phyloP scores from a whole-genome alignment of 2,113 vertebrate genomes.

The Ciconia maguari region DNA sequence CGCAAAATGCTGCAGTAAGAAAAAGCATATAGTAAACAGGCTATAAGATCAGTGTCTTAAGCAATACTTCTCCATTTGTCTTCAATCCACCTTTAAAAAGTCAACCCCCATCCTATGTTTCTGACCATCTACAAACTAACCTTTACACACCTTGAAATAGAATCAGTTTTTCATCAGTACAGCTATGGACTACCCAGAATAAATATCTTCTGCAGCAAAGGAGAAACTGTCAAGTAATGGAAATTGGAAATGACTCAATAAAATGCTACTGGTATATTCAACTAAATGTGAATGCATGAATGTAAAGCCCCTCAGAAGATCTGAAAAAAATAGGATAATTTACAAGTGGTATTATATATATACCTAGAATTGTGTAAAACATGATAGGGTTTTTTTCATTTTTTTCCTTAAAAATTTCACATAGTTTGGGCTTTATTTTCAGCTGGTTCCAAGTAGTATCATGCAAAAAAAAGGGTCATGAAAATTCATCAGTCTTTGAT shows the following conservation, averaged over 20 bases:
- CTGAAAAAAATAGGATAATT: not conserved
- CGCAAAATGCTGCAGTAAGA: not conserved
- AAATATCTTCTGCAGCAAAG: not conserved
- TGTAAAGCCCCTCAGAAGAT: not conserved
- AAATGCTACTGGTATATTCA: not conserved
- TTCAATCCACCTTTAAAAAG: not conserved
- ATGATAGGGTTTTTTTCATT: rapidly evolving
- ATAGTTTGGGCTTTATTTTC: not conserved
- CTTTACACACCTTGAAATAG: not conserved
- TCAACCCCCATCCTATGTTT: not conserved
- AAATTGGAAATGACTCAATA: not conserved
- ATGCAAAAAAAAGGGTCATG: not conserved
- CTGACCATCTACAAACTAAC: not conserved
- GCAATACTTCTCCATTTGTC: not conserved
- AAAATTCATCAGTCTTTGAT: not conserved
- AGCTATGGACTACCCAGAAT: not conserved
- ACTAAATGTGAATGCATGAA: not conserved
- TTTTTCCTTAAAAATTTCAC: not conserved
- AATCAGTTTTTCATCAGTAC: not conserved
- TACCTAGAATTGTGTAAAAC: not conserved
- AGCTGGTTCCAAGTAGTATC: not conserved
- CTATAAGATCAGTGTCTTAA: not conserved
- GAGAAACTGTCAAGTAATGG: not conserved
- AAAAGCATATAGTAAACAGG: not conserved
- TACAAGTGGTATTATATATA: not conserved